Evolutionary conservation across 2,113 vertebrate genomes (phyloP).

Genomic region (Cyanoderma ruficeps): DNA sequence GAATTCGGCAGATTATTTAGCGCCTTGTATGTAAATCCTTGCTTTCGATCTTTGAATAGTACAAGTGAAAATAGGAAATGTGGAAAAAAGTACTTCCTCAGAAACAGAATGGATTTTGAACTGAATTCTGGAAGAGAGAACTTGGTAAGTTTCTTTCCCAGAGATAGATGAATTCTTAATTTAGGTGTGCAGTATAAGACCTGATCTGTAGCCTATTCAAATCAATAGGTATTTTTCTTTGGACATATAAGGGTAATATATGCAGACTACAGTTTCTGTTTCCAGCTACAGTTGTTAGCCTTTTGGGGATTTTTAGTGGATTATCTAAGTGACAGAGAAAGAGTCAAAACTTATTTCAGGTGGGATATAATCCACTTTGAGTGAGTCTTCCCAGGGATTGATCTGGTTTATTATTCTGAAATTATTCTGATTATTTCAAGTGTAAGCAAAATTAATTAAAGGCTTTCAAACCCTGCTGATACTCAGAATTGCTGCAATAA

Average conservation of each 20-base stretch:
- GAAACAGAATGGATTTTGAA: not conserved
- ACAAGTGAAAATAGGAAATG: constrained; percentile 22
- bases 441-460: not conserved
- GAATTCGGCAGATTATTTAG: constrained; percentile 40
- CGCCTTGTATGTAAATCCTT: constrained; percentile 61
- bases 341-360: not conserved
- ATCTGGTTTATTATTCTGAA: constrained; percentile 2
- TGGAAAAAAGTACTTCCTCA: constrained; percentile 5
- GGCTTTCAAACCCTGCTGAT: not conserved
- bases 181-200: not conserved
- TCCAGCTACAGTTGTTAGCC: not conserved
- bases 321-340: not conserved
- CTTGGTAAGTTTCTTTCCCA: not conserved
- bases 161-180: not conserved
- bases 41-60: constrained; percentile 58
- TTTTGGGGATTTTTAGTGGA: not conserved
- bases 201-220: not conserved
- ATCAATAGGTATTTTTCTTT: not conserved
- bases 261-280: not conserved
- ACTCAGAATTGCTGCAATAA: not conserved
- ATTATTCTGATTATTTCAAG: not conserved
- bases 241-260: not conserved
- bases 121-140: not conserved
- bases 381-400: not conserved
- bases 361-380: not conserved